Percentiles rank a stretch among this genome's conserved stretches.
Evolutionary conservation across 1,140 invertebrate genomes (phyloP).

Genomic region (Papilio aristodemus): DNA sequence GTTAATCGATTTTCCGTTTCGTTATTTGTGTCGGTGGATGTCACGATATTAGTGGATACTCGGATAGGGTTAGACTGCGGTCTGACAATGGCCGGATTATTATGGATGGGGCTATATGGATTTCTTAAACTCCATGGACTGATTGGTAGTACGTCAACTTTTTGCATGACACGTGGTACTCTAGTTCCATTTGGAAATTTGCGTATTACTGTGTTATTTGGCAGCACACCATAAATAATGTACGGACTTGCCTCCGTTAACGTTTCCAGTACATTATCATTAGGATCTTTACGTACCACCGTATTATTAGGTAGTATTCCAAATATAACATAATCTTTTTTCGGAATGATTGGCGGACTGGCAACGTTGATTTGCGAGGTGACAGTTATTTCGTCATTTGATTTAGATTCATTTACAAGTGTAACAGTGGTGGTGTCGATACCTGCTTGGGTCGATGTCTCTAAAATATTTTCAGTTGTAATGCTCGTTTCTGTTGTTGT

Average conservation of each 20-base stretch:
- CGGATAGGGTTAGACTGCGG: conserved; percentile 79
- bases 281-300: conserved; percentile 86
- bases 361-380: conserved; percentile 47
- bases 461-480: conserved; percentile 54
- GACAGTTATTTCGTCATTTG: conserved; percentile 46
- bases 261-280: conserved; percentile 83
- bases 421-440: conserved; percentile 64
- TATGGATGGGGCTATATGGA: conserved; percentile 81
- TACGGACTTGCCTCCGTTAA: conserved; percentile 85
- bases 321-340: conserved; percentile 85
- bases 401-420: conserved; percentile 51
- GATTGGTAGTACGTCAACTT: conserved; percentile 80
- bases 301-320: conserved; percentile 88
- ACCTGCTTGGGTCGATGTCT: conserved; percentile 56
- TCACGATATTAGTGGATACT: conserved; percentile 80
- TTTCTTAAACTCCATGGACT: conserved; percentile 80
- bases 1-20: conserved; percentile 75
- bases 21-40: conserved; percentile 76
- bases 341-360: conserved; percentile 67
- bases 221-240: conserved; percentile 86
- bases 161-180: conserved; percentile 84
- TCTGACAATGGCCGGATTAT: conserved; percentile 80
- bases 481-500: conserved; percentile 46
- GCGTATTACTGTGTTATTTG: conserved; percentile 86
- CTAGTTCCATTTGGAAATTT: conserved; percentile 87